Conservation (phyloP, 2,113 vertebrate species). For the Montifringilla adamsi region DNA sequence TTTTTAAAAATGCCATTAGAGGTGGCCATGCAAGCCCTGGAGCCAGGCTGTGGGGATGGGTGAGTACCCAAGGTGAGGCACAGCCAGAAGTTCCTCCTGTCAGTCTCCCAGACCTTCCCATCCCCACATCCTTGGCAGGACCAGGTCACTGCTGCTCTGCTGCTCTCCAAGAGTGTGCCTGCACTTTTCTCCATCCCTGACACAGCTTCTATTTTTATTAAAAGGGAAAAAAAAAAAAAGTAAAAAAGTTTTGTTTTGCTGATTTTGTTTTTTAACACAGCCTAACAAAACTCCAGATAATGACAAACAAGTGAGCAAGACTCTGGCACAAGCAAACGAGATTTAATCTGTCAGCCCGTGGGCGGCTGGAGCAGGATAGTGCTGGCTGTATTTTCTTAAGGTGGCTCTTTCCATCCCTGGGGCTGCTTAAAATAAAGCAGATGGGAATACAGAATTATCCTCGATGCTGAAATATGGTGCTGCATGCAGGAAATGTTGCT, state of each 20-base stretch:
- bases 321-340: constrained; percentile 36
- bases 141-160: background rate
- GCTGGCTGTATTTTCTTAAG: constrained; percentile 46
- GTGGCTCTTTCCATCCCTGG: constrained; percentile 42
- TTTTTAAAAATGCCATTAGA: background rate
- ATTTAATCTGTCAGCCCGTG: constrained; percentile 48
- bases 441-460: constrained; percentile 42
- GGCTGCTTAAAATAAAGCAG: constrained; percentile 58
- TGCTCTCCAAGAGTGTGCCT: background rate
- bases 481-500: constrained; percentile 19
- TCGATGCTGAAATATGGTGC: background rate
- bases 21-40: background rate
- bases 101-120: background rate
- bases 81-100: background rate
- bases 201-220: background rate
- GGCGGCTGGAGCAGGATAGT: constrained; percentile 2
- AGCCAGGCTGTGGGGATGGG: background rate
- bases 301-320: constrained; percentile 68
- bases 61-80: background rate
- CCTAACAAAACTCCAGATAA: constrained; percentile 45
- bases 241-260: background rate
- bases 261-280: background rate
- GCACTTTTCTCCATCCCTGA: background rate
- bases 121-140: background rate
- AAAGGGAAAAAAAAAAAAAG: background rate